A percentile compares a stretch with the other conserved stretches of the same genome.
These are phyloP conservation scores for Eulemur albifrons DNA, from an alignment of 2,797 vertebrate species.

Conservation along the genomic window DNA sequence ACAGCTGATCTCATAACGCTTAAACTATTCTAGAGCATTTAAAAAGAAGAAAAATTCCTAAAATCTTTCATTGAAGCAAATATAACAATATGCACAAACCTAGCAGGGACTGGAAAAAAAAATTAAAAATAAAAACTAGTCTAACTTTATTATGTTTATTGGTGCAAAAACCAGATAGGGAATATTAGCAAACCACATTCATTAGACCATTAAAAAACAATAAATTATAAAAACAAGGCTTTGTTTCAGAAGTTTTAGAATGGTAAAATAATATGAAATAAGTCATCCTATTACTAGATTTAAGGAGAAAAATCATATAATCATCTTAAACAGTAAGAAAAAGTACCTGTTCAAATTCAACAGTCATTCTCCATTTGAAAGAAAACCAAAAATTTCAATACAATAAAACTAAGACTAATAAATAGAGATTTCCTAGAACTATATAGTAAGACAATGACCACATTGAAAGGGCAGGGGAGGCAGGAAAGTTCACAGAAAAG, in stretches of 20 bases:
- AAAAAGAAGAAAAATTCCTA: neutral
- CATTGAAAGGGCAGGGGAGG: neutral
- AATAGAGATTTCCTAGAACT: neutral
- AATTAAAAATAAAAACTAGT: neutral
- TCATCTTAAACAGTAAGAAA: neutral
- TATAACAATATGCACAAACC: neutral
- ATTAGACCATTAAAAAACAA: neutral
- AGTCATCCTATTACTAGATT: neutral
- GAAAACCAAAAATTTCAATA: neutral
- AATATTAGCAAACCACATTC: neutral
- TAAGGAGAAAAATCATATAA: constrained; percentile 7
- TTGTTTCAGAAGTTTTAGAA: constrained; percentile 29
- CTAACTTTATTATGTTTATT: neutral
- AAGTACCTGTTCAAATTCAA: neutral
- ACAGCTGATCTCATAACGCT: neutral
- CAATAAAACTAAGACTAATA: neutral
- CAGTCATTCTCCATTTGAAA: neutral
- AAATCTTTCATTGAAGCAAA: neutral
- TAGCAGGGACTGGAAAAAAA: neutral
- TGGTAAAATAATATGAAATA: neutral
- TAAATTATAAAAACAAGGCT: neutral
- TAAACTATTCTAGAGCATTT: neutral
- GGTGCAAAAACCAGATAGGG: neutral
- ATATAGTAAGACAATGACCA: neutral
- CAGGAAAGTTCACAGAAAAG: neutral